A percentile compares a stretch with the other conserved stretches of the same genome.
These are phyloP conservation scores for Cranoglanis bouderius DNA, from an alignment of 2,113 vertebrate species.

Conservation along the genomic window DNA sequence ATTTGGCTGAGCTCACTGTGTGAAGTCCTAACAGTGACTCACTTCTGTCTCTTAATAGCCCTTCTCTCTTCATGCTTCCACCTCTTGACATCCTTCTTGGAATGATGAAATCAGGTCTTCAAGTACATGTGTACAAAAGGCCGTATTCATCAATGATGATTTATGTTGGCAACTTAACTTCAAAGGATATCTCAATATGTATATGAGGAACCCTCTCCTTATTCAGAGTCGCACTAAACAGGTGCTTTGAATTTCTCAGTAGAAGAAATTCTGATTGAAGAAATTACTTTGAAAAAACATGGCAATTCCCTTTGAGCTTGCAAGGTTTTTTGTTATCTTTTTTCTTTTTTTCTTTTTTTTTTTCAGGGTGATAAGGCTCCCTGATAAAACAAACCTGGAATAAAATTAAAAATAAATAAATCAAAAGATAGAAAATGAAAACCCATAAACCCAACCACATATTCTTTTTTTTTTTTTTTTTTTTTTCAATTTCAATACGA, in stretches of 20 bases:
- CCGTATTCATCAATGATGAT: background rate
- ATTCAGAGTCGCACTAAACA: background rate
- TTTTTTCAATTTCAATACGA: background rate
- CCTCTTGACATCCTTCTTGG: background rate
- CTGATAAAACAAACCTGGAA: background rate
- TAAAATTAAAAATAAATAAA: background rate
- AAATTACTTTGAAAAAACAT: background rate
- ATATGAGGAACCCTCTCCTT: background rate
- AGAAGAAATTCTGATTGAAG: background rate
- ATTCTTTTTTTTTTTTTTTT: too few relatives aligned
- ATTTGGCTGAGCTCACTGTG: constrained; percentile 35
- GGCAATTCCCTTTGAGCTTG: background rate
- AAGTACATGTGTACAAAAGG: background rate
- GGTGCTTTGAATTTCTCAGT: background rate
- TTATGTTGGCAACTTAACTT: constrained; percentile 2
- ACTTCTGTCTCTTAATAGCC: constrained; percentile 15
- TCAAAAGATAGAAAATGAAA: background rate
- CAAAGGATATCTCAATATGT: background rate
- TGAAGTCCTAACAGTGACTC: constrained; percentile 34
- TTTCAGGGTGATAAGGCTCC: background rate
- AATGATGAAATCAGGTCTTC: constrained; percentile 30
- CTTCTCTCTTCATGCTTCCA: background rate
- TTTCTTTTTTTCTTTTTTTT: background rate
- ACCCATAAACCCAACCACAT: background rate
- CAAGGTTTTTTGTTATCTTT: background rate